A percentile compares a stretch with the other conserved stretches of the same genome.
phyloP scores from a whole-genome alignment of 2,113 vertebrate genomes.

The Acrocephalus kingi region DNA sequence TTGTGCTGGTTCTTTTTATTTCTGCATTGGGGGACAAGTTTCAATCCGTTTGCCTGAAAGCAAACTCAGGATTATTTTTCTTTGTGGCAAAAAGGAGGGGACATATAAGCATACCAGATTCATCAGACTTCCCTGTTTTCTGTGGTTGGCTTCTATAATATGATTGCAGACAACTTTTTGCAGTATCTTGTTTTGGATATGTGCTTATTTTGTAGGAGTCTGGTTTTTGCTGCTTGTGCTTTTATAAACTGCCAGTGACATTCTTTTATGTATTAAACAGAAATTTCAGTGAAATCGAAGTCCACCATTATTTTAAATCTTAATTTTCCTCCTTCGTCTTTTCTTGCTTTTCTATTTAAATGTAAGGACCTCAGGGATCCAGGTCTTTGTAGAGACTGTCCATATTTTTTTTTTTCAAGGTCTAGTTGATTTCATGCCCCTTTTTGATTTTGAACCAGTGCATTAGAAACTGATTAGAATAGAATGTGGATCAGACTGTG shows the following conservation, averaged over 20 bases:
- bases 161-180: background rate
- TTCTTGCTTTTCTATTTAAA: background rate
- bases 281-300: background rate
- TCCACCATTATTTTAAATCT: background rate
- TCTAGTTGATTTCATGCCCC: background rate
- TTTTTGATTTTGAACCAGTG: background rate
- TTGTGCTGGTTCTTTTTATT: background rate
- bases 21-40: background rate
- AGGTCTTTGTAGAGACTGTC: background rate
- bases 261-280: background rate
- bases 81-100: background rate
- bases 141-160: background rate
- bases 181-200: background rate
- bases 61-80: background rate
- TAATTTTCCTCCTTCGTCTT: background rate
- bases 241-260: background rate
- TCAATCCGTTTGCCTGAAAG: background rate
- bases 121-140: background rate
- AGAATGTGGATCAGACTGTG: background rate
- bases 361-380: background rate
- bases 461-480: background rate
- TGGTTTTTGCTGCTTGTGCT: background rate
- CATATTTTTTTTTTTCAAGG: background rate
- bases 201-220: background rate
- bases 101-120: background rate